Base-by-base conservation (phyloP, 2,113 vertebrate genomes). In the Poeciliopsis prolifica region DNA sequence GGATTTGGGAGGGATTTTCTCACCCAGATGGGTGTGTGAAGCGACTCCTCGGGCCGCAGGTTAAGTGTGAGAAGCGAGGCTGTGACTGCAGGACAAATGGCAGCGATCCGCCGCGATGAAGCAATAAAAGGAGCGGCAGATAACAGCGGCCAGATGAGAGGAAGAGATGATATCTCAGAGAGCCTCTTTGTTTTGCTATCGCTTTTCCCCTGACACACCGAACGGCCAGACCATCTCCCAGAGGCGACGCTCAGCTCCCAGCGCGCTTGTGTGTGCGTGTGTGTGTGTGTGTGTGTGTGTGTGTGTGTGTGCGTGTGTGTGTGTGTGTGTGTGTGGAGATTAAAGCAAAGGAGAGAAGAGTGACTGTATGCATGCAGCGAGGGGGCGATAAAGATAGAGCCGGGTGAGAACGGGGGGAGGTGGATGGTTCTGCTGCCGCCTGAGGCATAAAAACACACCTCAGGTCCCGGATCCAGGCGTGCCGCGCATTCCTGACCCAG, bases 401-500 rank as follows among this genome's bases (percentile, higher is more conserved):
- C 70, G 30, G 70, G 81, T 28, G 51, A 71, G 44, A 77, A 74
- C 30, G 61, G 72, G 68, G 70, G 71, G 71, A 75, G 74, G 70
- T 80, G n/a, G 81, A 68, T 30, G 40, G 84, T 78, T 70, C 75
- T 17, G 77, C 80, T 6, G 72, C 68, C 51, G 75, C 79, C 75
- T 31, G 70, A 73, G 84, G 88, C 75, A 5, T 51, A 70, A 63
- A 65, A 80, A 65, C 74, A 82, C 88, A 69, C 72, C 82, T 80
- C 33, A 6, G 61, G 40, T 64, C 37, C 78, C 6, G 40, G 44
- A 87, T 87, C 81, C 80, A 84, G 88, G 77, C 89, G 87, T 48
- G 91, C 65, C 81, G 77, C 28, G 4, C 87, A 91, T 92, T 89
- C 88, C 76, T 76, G 3, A 70, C 77, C 61, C 37, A 30, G 67